These are phyloP conservation scores for Alaudala cheleensis DNA, from an alignment of 2,113 vertebrate genomes.

Conservation along the genomic window DNA sequence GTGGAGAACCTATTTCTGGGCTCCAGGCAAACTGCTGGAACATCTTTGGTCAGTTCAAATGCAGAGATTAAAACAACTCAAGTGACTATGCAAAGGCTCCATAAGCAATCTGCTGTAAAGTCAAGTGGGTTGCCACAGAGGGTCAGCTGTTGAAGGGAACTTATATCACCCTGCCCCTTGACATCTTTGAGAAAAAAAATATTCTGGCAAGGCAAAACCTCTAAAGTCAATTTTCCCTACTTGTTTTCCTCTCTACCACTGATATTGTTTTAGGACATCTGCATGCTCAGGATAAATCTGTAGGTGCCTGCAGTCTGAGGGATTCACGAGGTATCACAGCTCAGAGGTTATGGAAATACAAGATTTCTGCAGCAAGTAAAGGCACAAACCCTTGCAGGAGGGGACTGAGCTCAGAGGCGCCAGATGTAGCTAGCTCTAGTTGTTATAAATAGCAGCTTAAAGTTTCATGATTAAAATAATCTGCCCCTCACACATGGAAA, in stretches of 20 bases:
- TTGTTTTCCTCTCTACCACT: not conserved
- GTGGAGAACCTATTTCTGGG: not conserved
- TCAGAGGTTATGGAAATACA: not conserved
- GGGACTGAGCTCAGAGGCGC: not conserved
- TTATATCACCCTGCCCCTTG: not conserved
- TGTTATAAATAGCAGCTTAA: constrained; percentile 15
- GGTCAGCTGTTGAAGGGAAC: not conserved
- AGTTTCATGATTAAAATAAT: constrained; percentile 25
- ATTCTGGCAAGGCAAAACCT: not conserved
- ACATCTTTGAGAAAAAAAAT: not conserved
- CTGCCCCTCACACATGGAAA: not conserved
- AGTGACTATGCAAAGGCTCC: not conserved
- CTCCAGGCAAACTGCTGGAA: not conserved
- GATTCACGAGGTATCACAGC: not conserved
- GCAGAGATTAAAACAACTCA: not conserved
- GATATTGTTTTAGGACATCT: not conserved
- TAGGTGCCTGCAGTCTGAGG: not conserved
- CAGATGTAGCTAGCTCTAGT: not conserved
- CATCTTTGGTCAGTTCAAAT: not conserved
- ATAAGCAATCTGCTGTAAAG: not conserved
- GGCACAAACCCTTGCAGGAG: not conserved
- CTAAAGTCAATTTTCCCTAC: not conserved
- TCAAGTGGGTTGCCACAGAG: not conserved
- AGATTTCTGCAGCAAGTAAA: not conserved
- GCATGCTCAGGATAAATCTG: not conserved